phyloP scores from a whole-genome alignment of 2,888 invertebrate genomes.

The Agrotis ipsilon region DNA sequence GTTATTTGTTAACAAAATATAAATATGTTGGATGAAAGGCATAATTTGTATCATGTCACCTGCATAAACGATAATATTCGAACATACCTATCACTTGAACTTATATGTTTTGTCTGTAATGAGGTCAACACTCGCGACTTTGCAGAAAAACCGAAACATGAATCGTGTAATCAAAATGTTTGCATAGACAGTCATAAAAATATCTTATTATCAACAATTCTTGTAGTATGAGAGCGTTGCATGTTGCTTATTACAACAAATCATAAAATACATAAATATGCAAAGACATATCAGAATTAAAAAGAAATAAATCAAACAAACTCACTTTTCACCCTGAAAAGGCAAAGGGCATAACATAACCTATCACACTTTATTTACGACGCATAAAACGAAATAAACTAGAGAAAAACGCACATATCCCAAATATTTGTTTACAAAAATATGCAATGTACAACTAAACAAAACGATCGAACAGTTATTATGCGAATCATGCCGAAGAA shows the following conservation, averaged over 20 bases:
- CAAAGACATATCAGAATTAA: constrained; percentile 28
- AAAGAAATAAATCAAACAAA: constrained; percentile 64
- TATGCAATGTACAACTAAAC: constrained; percentile 45
- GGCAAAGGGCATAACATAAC: constrained; percentile 84
- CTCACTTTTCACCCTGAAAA: constrained; percentile 81
- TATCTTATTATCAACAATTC: background rate
- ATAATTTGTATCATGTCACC: constrained; percentile 8
- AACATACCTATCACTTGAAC: constrained; percentile 32
- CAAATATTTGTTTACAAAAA: constrained; percentile 43
- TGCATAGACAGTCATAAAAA: constrained; percentile 23
- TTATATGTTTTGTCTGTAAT: constrained; percentile 28
- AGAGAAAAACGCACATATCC: constrained; percentile 39
- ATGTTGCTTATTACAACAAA: constrained; percentile 30
- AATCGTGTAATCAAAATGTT: constrained; percentile 34
- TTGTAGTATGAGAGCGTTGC: background rate
- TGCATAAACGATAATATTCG: constrained; percentile 1
- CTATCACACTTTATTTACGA: constrained; percentile 76
- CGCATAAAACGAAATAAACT: constrained; percentile 51
- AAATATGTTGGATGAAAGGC: constrained; percentile 14
- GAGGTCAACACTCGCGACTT: constrained; percentile 43
- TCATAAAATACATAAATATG: constrained; percentile 26
- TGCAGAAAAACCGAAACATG: constrained; percentile 37
- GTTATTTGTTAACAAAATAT: background rate
- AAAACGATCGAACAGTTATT: constrained; percentile 57
- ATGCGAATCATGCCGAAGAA: constrained; percentile 68